Conservation (phyloP, 2,797 vertebrate genomes). For the Anniella stebbinsi region DNA sequence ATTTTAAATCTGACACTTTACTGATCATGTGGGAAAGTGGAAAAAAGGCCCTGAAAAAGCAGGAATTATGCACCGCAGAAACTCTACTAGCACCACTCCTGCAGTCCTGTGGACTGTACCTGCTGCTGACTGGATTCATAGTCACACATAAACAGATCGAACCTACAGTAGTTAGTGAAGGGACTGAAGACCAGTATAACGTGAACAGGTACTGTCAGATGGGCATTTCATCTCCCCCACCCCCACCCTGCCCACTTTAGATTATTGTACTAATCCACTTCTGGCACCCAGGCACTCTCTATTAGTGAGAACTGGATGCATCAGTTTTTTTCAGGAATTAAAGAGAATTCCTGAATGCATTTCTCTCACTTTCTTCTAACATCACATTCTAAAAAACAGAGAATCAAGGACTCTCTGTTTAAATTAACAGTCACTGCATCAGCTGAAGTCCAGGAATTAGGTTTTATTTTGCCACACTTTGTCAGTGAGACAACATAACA, state of each 20-base stretch:
- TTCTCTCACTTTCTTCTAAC: not conserved
- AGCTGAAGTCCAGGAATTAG: slow-evolving; percentile 44
- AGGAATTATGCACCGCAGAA: not conserved
- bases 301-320: not conserved
- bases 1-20: not conserved
- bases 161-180: not conserved
- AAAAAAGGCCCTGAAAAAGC: not conserved
- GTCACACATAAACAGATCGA: not conserved
- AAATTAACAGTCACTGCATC: slow-evolving; percentile 24
- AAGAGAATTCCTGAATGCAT: not conserved
- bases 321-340: not conserved
- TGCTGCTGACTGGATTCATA: not conserved
- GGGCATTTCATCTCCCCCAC: not conserved
- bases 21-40: not conserved
- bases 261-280: not conserved
- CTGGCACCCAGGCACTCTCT: not conserved
- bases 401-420: not conserved
- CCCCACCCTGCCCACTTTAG: not conserved
- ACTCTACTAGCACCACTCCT: not conserved
- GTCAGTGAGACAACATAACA: slow-evolving; percentile 39
- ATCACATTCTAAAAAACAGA: not conserved
- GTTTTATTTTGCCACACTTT: not conserved
- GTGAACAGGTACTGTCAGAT: not conserved
- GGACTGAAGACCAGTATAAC: not conserved
- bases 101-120: not conserved